Evolutionary conservation across 2,888 invertebrate species (phyloP), one percentile per base, ranked within the genome.

Genomic region (Meteorus colon): DNA sequence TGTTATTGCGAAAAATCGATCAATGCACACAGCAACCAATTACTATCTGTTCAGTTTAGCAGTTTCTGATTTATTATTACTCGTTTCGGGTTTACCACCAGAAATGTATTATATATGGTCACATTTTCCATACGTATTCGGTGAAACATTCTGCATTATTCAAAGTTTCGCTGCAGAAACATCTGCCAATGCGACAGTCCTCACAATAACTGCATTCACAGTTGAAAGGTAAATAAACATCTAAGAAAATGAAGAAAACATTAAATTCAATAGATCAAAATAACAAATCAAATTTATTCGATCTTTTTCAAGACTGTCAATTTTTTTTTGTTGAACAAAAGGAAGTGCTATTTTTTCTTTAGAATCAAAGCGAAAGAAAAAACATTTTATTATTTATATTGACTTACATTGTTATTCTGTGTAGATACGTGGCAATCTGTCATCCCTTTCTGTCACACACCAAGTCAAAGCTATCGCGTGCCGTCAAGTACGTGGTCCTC

Each of bases 181-280:
- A n/a, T 94, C 95, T 0, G 94, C 95, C 27, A 95, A 96, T 86
- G 96, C 96, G 0, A 96, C 96, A 0, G 96, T 97, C 1, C 90
- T 95, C 78, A 95, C 95, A 14, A 97, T 97, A 84, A 96, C 96
- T 0, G 96, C 96, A 2, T 97, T 97, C 89, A 97, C 95, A 0
- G 94, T 96, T 16, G 97, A 97, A 89, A 92, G 97, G 78, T 97
- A 72, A 60, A 59, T 70, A 12, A 70, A 31, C 19, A 14, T 41
- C 10, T 31, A 19, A 24, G 16, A 24, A 31, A 31, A 51, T 3
- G 60, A 60, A 62, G 34, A 5, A 59, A 48, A n/a, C 0, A 48
- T 16, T 14, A 2, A 48, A n/a, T 48, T 48, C 5, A 4, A 48
- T 48, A 48, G n/a, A 48, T 48, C 1, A 16, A 48, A 48, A 48